Evolutionary conservation across 2,797 vertebrate species (phyloP).

Genomic region (Caiman crocodilus): DNA sequence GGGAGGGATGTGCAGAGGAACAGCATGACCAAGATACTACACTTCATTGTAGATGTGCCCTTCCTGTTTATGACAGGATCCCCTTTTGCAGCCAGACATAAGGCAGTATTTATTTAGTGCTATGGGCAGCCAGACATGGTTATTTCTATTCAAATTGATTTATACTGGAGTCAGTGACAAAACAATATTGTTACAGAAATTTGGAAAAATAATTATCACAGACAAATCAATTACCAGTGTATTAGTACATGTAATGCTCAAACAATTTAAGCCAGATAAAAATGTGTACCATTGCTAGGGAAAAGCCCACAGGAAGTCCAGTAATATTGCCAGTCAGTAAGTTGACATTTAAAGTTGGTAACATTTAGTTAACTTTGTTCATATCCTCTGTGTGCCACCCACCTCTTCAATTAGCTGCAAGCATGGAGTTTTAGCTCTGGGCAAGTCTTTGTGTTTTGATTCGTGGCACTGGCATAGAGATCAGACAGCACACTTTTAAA

Average conservation of each 20-base stretch:
- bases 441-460: background rate
- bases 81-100: background rate
- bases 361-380: background rate
- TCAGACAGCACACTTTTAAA: background rate
- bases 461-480: background rate
- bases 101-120: background rate
- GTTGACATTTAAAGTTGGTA: background rate
- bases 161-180: fast-evolving
- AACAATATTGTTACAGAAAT: fast-evolving
- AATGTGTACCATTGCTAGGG: background rate
- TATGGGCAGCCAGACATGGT: background rate
- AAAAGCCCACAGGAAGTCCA: constrained; percentile 3
- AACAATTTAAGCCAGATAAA: fast-evolving
- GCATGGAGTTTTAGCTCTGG: background rate
- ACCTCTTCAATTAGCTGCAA: background rate
- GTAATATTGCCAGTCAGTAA: background rate
- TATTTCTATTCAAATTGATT: background rate
- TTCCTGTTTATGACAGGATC: background rate
- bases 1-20: no score
- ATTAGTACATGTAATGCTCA: background rate
- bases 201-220: background rate
- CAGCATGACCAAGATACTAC: no score
- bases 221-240: background rate
- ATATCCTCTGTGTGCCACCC: background rate
- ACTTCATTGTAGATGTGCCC: background rate